Evolutionary conservation across 2,113 vertebrate species (phyloP), one percentile per base, ranked within the genome.

Genomic region (Pagrus major): DNA sequence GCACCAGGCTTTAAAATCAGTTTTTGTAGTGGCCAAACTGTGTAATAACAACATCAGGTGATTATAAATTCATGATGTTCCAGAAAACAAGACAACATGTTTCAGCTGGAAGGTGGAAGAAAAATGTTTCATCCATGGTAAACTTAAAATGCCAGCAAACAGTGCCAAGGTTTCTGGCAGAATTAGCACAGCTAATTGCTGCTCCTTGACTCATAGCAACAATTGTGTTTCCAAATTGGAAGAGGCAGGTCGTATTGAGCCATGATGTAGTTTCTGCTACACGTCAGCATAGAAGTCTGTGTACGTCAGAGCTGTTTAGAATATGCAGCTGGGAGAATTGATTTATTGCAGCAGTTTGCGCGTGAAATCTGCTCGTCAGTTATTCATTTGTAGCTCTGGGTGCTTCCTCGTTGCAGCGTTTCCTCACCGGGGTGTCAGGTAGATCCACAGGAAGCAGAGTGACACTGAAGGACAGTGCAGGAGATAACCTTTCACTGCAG

Each of bases 401-500:
- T 37, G 25, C 78, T 66, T 75, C 80, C 41, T 77, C 51, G 37
- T 77, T 88, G 64, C 71, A 69, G 78, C 54, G n/a, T 76, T 81
- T 77, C 75, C 76, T 74, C 69, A 31, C 46, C 47, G 10, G 85
- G 64, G 72, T 77, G 85, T 85, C 86, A 25, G 70, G 66, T 83
- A 80, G 73, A 76, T 68, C 59, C 66, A 58, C 76, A 80, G 73
- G 69, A 84, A 71, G 56, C 59, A 67, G 75, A 49, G 21, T 72
- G 76, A 78, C 25, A 81, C 56, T 79, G 72, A 84, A 88, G 79
- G 65, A 92, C 84, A 78, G 85, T 83, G 71, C 42, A 61, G 83
- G 70, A 84, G 84, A 88, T 88, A 82, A 83, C 79, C 80, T 85
- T 83, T 87, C 69, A 61, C 71, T 84, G 83, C 63, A 63, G 61